These are phyloP conservation scores for Amorpha juglandis DNA, from an alignment of 2,888 invertebrate species.

Conservation along the genomic window DNA sequence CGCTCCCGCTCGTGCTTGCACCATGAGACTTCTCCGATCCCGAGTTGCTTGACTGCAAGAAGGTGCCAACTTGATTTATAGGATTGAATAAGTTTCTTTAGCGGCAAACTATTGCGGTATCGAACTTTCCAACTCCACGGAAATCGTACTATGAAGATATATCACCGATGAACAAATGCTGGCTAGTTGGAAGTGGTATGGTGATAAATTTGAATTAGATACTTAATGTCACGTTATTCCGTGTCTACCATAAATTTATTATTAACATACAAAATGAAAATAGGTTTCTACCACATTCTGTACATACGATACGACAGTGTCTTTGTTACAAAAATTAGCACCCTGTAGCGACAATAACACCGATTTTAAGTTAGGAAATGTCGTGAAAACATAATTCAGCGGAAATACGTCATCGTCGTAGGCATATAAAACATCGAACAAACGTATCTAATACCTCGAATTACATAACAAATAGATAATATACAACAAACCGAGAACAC, in stretches of 20 bases:
- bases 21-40: slow-evolving; percentile 66
- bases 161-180: slow-evolving; percentile 39
- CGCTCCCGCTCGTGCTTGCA: slow-evolving; percentile 47
- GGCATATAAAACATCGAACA: not conserved
- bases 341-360: too few relatives aligned
- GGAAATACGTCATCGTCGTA: not conserved
- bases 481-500: slow-evolving; percentile 1
- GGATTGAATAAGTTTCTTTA: slow-evolving; percentile 44
- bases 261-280: not conserved
- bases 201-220: not conserved
- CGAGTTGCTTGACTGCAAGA: slow-evolving; percentile 65
- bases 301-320: too few relatives aligned
- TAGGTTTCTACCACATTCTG: too few relatives aligned
- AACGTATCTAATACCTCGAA: not conserved
- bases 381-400: too few relatives aligned
- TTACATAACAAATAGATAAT: not conserved
- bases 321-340: too few relatives aligned
- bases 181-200: slow-evolving; percentile 4
- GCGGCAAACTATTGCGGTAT: slow-evolving; percentile 43
- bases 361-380: too few relatives aligned
- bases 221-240: not conserved
- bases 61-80: slow-evolving; percentile 43
- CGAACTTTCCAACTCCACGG: slow-evolving; percentile 39
- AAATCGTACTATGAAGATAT: slow-evolving; percentile 37
- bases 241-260: not conserved